Conservation (phyloP, 1,140 invertebrate species). For the Hypsibius dujardini region DNA sequence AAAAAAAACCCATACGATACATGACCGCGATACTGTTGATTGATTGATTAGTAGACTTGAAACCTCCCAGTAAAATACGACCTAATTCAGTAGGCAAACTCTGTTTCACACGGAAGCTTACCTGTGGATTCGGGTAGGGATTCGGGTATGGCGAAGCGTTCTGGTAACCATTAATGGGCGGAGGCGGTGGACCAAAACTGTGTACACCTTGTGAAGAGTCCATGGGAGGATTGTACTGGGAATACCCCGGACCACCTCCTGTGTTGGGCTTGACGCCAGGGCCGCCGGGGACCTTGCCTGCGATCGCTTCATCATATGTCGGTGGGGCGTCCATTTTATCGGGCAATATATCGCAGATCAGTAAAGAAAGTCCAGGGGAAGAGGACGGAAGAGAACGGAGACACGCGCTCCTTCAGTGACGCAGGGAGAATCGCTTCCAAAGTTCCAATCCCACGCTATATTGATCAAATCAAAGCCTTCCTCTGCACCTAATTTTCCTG, state of each 20-base stretch:
- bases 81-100: no score
- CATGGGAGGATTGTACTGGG: neutral
- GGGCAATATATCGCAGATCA: no score
- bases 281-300: neutral
- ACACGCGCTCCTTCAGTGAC: no score
- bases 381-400: no score
- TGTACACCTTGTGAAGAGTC: neutral
- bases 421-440: no score
- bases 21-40: no score
- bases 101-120: neutral
- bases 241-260: neutral
- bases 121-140: neutral
- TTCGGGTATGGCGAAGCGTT: neutral
- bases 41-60: no score
- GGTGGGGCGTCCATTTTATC: slow-evolving; percentile 11
- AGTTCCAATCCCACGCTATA: no score
- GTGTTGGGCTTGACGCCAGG: neutral
- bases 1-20: neutral
- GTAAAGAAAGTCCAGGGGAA: no score
- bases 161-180: neutral
- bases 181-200: neutral
- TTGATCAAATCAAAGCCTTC: no score
- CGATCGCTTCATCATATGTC: slow-evolving; percentile 4
- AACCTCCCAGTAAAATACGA: no score
- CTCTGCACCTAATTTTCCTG: no score